Percentiles rank a stretch among this genome's conserved stretches.
phyloP scores from a whole-genome alignment of 2,113 vertebrate genomes.

The Baryphthengus martii region DNA sequence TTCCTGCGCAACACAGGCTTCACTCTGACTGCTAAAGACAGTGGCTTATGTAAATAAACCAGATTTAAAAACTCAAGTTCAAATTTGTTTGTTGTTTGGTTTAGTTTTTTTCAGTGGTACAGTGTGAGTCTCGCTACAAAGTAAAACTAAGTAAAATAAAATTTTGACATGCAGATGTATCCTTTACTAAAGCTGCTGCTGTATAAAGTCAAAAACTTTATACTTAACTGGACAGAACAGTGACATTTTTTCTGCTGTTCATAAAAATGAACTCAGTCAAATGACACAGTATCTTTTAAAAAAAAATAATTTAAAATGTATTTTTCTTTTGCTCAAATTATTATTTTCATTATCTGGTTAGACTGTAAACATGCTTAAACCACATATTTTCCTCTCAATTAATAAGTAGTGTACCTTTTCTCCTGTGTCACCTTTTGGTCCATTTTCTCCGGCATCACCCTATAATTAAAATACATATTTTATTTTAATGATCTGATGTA shows the following conservation, averaged over 20 bases:
- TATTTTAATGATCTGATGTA: background rate
- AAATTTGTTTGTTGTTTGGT: background rate
- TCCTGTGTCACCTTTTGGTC: constrained; percentile 86
- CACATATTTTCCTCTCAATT: background rate
- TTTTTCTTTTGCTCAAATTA: background rate
- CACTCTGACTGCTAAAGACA: background rate
- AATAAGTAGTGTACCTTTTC: constrained; percentile 84
- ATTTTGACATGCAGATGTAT: background rate
- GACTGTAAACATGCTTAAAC: background rate
- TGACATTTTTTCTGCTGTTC: background rate
- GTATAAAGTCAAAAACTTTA: background rate
- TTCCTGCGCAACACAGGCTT: background rate
- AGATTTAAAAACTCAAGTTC: background rate
- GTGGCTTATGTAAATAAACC: background rate
- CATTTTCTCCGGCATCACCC: constrained; percentile 90
- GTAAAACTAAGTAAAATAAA: background rate
- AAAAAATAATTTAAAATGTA: background rate
- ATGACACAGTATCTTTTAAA: background rate
- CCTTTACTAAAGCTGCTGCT: background rate
- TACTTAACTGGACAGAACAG: background rate
- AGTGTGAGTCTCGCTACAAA: background rate
- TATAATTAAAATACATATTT: constrained; percentile 45
- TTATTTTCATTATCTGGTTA: background rate
- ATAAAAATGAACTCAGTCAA: background rate
- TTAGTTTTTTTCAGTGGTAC: background rate